phyloP scores from a whole-genome alignment of 1,140 invertebrate species.

The Procambarus virginalis region DNA sequence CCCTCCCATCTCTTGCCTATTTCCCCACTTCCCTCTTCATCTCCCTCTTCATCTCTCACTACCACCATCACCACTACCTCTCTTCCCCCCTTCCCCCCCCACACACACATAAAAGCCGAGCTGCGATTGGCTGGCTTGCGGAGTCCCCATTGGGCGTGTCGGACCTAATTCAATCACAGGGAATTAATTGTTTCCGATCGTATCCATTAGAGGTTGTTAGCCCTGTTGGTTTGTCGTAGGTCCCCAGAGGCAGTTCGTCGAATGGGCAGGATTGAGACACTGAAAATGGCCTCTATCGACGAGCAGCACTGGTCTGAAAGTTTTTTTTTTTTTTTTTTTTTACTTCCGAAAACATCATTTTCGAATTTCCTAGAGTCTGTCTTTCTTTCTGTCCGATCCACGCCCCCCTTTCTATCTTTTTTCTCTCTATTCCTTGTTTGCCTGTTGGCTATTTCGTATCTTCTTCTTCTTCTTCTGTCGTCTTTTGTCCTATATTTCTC shows the following conservation, averaged over 20 bases:
- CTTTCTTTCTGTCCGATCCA: no score
- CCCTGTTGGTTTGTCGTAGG: constrained; percentile 29
- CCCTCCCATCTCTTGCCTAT: constrained; percentile 9
- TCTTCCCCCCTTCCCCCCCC: neutral
- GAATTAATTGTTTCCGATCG: constrained; percentile 63
- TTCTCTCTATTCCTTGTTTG: neutral
- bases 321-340: constrained; percentile 12
- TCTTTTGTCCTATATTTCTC: no score
- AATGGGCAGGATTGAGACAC: constrained; percentile 17
- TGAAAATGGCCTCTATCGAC: constrained; percentile 40
- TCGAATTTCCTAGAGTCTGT: neutral
- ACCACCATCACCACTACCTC: neutral
- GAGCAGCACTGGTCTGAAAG: neutral
- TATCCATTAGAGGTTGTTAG: constrained; percentile 62
- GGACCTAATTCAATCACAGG: constrained; percentile 54
- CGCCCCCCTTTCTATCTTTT: constrained; percentile 6
- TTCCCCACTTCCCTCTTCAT: constrained; percentile 7
- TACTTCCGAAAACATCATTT: neutral
- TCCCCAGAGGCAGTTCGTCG: neutral
- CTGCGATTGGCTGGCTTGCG: constrained; percentile 47
- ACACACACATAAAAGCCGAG: constrained; percentile 43
- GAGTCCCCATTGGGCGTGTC: constrained; percentile 54
- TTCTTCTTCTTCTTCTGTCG: neutral
- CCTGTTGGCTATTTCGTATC: no score
- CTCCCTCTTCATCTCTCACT: neutral